These are phyloP conservation scores for Philonicus albiceps DNA, from an alignment of 2,888 invertebrate genomes.

Conservation along the genomic window DNA sequence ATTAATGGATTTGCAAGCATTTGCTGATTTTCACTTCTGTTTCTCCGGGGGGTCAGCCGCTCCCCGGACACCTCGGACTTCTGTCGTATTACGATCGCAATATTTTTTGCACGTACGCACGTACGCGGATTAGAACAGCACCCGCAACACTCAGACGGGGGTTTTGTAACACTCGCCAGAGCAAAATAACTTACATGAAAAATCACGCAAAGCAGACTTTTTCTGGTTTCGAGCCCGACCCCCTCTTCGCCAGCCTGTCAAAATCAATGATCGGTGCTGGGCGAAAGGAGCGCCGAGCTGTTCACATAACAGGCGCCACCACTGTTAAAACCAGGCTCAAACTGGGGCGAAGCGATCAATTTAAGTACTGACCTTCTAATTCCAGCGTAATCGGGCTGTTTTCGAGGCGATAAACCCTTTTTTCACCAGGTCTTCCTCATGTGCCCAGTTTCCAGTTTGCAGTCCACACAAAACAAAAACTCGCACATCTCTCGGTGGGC, in stretches of 20 bases:
- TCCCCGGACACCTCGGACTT: neutral
- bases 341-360: neutral
- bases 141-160: neutral
- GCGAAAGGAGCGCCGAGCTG: neutral
- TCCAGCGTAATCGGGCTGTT: neutral
- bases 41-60: neutral
- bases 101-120: neutral
- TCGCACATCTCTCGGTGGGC: neutral
- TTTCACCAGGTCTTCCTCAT: neutral
- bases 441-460: conserved; percentile 12
- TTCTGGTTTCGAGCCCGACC: neutral
- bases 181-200: neutral
- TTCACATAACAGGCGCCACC: neutral
- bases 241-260: conserved; percentile 11
- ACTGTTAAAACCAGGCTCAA: neutral
- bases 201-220: conserved; percentile 1
- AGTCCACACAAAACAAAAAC: conserved; percentile 28
- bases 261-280: conserved; percentile 20
- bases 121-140: neutral
- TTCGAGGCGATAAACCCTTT: neutral
- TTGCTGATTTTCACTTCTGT: neutral
- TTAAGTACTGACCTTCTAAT: neutral
- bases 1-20: neutral
- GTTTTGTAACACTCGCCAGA: neutral
- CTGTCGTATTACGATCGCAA: neutral